phyloP scores from a whole-genome alignment of 1,140 invertebrate genomes.

The Wasmannia auropunctata region DNA sequence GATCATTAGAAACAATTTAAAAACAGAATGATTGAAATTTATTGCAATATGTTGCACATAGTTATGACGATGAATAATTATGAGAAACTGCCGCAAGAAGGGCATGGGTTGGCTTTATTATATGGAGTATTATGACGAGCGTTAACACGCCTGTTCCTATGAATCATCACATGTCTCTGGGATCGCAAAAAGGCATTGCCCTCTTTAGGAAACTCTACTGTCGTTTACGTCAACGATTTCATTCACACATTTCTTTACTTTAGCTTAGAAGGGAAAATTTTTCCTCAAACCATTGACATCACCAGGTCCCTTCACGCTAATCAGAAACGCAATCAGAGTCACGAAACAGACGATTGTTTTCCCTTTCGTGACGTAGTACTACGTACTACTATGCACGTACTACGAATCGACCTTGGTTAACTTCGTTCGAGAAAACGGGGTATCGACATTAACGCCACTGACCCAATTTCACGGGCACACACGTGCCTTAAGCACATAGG shows the following conservation, averaged over 20 bases:
- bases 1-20: not conserved
- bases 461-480: slow-evolving; percentile 38
- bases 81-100: not conserved
- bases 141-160: not conserved
- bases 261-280: too few species aligned
- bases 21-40: not conserved
- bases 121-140: not conserved
- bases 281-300: not conserved
- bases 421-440: not conserved
- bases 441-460: slow-evolving; percentile 13
- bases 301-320: not conserved
- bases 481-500: not conserved
- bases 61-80: not conserved
- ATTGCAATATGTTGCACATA: not conserved
- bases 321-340: not conserved
- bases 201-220: not conserved
- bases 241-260: too few species aligned
- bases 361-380: not conserved
- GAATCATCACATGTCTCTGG: not conserved
- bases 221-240: not conserved
- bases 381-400: too few species aligned
- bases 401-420: slow-evolving; percentile 11
- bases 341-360: not conserved
- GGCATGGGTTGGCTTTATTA: not conserved
- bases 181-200: slow-evolving; percentile 5